A percentile compares a stretch with the other conserved stretches of the same genome.
Evolutionary conservation across 2,888 invertebrate genomes (phyloP).

Genomic region (Orthonychiurus folsomi): DNA sequence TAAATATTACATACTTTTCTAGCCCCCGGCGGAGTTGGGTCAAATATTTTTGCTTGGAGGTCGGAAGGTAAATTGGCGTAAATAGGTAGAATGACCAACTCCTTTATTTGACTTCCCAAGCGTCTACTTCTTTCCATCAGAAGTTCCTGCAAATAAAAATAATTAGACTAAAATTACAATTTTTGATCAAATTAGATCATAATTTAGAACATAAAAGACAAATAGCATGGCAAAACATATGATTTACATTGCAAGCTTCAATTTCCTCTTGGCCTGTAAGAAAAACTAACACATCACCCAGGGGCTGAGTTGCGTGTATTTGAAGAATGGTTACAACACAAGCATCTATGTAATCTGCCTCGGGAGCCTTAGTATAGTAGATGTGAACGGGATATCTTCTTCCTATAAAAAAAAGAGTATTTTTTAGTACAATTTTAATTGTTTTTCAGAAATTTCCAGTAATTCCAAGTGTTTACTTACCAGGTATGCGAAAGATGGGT

Average conservation of each 20-base stretch:
- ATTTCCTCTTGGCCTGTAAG: constrained; percentile 60
- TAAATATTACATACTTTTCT: no score
- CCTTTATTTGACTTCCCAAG: constrained; percentile 85
- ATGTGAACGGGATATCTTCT: constrained; percentile 94
- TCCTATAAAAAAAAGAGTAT: constrained; percentile 33
- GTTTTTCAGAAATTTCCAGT: not conserved
- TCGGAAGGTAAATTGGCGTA: constrained; percentile 98
- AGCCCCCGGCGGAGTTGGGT: constrained; percentile 91
- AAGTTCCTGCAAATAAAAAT: constrained; percentile 55
- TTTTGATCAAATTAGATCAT: not conserved
- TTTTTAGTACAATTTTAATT: not conserved
- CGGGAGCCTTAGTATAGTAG: constrained; percentile 97
- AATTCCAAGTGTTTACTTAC: constrained; percentile 39
- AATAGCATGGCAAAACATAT: constrained; percentile 8
- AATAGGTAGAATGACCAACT: constrained; percentile 85
- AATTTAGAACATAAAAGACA: no score
- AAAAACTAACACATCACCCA: constrained; percentile 93
- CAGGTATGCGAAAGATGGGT: constrained; percentile 90
- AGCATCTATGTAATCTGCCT: constrained; percentile 97
- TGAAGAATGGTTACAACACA: constrained; percentile 95
- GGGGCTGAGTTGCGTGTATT: constrained; percentile 93
- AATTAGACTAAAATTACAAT: not conserved
- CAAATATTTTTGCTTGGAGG: constrained; percentile 98
- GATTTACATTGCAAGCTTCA: constrained; percentile 45
- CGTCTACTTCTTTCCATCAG: constrained; percentile 81